Percentiles rank a stretch among this genome's conserved stretches.
phyloP scores from a whole-genome alignment of 2,888 invertebrate species.

The Heteropelma amictum region DNA sequence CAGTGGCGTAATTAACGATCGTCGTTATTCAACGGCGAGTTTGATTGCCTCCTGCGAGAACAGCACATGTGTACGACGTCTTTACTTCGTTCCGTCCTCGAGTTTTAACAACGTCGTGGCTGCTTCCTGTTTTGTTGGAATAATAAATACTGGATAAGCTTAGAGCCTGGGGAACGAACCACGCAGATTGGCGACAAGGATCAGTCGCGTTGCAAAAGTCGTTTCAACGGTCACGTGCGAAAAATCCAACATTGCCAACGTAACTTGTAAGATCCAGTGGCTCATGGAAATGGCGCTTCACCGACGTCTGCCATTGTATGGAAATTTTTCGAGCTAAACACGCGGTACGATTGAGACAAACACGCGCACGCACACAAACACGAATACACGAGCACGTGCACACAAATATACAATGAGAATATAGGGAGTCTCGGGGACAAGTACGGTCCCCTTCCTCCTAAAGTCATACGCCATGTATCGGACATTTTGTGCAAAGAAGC shows the following conservation, averaged over 20 bases:
- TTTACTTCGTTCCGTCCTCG: conserved; percentile 39
- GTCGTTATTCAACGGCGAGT: neutral
- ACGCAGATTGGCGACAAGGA: conserved; percentile 57
- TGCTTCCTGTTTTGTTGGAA: conserved; percentile 54
- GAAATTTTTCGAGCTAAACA: conserved; percentile 68
- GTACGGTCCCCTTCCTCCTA: conserved; percentile 1
- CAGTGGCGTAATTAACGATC: neutral
- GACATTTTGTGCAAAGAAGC: conserved; percentile 2
- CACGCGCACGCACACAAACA: neutral
- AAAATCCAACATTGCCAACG: conserved; percentile 41
- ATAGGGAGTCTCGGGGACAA: conserved; percentile 38
- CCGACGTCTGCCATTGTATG: conserved; percentile 73
- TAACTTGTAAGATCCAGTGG: conserved; percentile 52
- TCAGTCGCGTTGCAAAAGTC: conserved; percentile 63
- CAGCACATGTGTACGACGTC: neutral
- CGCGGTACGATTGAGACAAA: conserved; percentile 57
- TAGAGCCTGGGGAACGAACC: conserved; percentile 12
- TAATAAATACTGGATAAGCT: conserved; percentile 39
- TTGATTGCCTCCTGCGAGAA: neutral
- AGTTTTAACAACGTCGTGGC: conserved; percentile 22
- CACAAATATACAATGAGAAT: neutral
- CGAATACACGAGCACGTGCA: neutral
- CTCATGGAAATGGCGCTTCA: conserved; percentile 73
- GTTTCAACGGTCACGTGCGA: conserved; percentile 71
- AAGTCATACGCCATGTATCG: neutral